Conservation (phyloP, 2,113 vertebrate genomes). For the Lasiurus borealis region DNA sequence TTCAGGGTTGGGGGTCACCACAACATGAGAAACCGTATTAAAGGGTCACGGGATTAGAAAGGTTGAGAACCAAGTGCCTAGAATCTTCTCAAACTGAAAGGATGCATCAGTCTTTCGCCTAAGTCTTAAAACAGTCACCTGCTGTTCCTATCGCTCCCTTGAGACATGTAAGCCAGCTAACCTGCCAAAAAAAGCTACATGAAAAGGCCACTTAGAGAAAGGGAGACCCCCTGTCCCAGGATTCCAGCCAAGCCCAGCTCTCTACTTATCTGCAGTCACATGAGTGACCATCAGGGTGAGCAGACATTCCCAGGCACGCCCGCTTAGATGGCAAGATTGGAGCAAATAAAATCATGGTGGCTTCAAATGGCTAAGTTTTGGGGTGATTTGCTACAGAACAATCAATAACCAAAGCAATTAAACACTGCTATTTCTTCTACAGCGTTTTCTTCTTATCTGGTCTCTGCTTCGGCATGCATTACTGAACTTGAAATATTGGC, state of each 20-base stretch:
- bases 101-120: background rate
- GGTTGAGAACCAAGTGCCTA: too few relatives aligned
- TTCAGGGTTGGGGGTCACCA: too few relatives aligned
- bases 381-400: background rate
- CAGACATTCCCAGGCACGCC: background rate
- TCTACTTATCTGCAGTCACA: rapidly evolving
- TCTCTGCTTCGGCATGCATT: background rate
- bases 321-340: background rate
- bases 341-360: background rate
- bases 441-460: background rate
- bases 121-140: background rate
- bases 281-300: background rate
- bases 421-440: background rate
- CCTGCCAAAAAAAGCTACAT: background rate
- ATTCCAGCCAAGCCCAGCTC: background rate
- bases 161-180: background rate
- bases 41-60: too few relatives aligned
- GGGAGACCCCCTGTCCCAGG: background rate
- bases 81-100: background rate
- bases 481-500: conserved; percentile 43
- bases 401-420: conserved; percentile 19
- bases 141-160: background rate
- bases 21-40: too few relatives aligned
- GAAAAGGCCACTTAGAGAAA: background rate
- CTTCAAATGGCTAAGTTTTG: background rate